Conservation (phyloP, 2,888 invertebrate species). For the Mesodorylaimus sp. region DNA sequence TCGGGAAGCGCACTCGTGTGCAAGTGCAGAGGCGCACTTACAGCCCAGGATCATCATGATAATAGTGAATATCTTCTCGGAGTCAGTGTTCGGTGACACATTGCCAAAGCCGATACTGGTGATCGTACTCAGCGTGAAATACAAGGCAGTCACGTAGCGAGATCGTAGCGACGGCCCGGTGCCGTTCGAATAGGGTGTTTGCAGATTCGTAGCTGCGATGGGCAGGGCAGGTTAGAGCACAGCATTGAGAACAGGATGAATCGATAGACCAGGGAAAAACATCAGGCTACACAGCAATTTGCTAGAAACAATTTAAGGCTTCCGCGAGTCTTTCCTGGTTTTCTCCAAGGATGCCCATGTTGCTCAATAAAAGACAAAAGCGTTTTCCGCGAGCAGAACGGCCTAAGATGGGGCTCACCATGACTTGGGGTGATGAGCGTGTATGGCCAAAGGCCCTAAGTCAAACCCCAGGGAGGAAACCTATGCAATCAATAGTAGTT, state of each 20-base stretch:
- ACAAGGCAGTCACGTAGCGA: constrained; percentile 83
- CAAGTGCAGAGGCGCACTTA: too few species aligned
- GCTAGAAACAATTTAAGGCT: background rate
- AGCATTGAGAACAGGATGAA: background rate
- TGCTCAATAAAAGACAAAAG: background rate
- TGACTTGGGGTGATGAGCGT: too few species aligned
- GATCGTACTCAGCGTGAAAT: constrained; percentile 91
- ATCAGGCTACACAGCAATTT: background rate
- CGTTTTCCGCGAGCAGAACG: background rate
- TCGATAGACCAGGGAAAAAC: background rate
- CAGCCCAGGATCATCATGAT: constrained; percentile 97
- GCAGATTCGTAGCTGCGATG: constrained; percentile 1
- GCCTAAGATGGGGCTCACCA: too few species aligned
- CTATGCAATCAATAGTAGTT: too few species aligned
- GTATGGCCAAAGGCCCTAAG: too few species aligned
- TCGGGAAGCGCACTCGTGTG: too few species aligned
- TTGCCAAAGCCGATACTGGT: constrained; percentile 68
- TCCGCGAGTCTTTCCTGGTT: background rate
- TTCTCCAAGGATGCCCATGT: background rate
- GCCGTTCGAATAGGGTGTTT: background rate
- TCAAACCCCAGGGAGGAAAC: too few species aligned
- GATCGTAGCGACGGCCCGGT: constrained; percentile 26
- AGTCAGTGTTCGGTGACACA: constrained; percentile 74
- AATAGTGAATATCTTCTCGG: constrained; percentile 90
- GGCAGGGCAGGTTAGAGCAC: background rate